Percentiles rank a stretch among this genome's conserved stretches.
Conservation (phyloP, 2,797 vertebrate genomes). For the Onychomys leucogaster region DNA sequence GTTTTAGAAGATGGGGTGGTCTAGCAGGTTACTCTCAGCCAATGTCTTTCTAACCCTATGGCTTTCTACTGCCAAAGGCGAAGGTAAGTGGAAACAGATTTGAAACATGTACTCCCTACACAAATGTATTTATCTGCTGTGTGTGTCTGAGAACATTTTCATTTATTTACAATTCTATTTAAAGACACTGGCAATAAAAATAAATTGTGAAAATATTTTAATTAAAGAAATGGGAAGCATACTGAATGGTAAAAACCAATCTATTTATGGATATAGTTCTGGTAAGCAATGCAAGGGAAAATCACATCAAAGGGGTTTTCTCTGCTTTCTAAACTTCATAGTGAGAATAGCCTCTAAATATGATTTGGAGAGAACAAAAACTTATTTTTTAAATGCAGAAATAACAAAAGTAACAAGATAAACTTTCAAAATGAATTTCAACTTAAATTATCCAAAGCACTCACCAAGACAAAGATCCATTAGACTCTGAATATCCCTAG, state of each 20-base stretch:
- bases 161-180: background rate
- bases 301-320: background rate
- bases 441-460: background rate
- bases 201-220: background rate
- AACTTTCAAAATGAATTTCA: background rate
- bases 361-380: background rate
- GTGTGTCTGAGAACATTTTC: background rate
- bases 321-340: background rate
- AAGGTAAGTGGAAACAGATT: background rate
- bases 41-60: too few species aligned
- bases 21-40: too few species aligned
- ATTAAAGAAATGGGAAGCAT: background rate
- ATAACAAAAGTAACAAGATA: background rate
- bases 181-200: background rate
- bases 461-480: background rate
- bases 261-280: background rate
- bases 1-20: background rate
- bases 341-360: background rate
- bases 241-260: background rate
- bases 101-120: background rate
- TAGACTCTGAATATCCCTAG: background rate
- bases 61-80: background rate
- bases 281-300: background rate
- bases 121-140: background rate
- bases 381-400: background rate